Evolutionary conservation across 2,888 invertebrate species (phyloP), one percentile per base, ranked within the genome.

Genomic region (Stictocephala bisonia): DNA sequence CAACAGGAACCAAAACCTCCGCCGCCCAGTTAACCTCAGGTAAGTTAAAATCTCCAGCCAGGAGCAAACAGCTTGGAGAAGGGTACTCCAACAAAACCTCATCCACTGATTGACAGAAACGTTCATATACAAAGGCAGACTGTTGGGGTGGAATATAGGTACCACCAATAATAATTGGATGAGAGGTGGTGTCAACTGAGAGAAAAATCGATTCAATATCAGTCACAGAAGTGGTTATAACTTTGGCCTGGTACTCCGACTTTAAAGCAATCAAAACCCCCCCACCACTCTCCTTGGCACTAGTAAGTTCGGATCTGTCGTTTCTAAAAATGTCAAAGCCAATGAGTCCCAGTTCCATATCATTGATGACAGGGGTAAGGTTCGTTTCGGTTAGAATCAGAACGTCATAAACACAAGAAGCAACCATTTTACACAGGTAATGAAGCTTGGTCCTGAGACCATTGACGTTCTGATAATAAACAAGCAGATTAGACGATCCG

Each of bases 391-490:
- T 24, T 26, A 26, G 1, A 11, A 53, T 26, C 26, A 53, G 27
- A 26, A 53, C n/a, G 26, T 53, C 53, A 53, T 26, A 53, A 1
- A 53, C 22, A 24, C 53, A 53, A 9, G 53, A 1, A 1, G 53
- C 24, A 4, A 53, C 53, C 6, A n/a, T 24, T 13, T 53, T 53
- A n/a, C 2, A 26, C 3, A 53, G 53, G 3, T 53, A 24, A 6
- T 53, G 26, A 1, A 53, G 13, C n/a, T 53, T 26, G 3, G 53
- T 53, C 26, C 53, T 3, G 26, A 53, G 53, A n/a, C 53, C 53
- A n/a, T 53, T 53, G 53, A 53, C 53, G 26, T 53, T 53, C 26
- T 53, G 53, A 26, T 53, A 53, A n/a, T 53, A 53, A 4, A 53
- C 53, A 2, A 26, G 53, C 3, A 53, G 53, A 26, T 53, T 53